Percentiles rank a stretch among this genome's conserved stretches.
These are phyloP conservation scores for Atlantisia rogersi DNA, from an alignment of 2,113 vertebrate species.

Conservation along the genomic window DNA sequence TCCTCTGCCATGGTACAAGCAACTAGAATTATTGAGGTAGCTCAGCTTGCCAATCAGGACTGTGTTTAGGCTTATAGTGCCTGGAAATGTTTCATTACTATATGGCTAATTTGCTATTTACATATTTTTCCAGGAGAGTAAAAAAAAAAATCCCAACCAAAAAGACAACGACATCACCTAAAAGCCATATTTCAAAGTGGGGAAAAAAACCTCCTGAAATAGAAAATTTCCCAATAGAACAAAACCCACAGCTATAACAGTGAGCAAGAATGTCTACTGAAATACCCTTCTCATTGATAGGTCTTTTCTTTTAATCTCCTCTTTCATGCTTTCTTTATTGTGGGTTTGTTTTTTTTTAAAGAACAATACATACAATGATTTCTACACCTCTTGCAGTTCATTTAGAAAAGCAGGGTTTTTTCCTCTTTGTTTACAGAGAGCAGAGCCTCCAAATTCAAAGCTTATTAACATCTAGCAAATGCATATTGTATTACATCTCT, in stretches of 20 bases:
- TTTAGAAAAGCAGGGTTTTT: background rate
- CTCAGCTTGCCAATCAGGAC: background rate
- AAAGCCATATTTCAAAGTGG: background rate
- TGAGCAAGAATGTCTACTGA: background rate
- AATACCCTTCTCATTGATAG: background rate
- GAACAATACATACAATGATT: background rate
- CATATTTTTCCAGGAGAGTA: background rate
- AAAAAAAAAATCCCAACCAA: background rate
- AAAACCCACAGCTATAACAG: background rate
- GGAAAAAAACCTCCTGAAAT: fast-evolving
- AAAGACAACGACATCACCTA: background rate
- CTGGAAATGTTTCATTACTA: background rate
- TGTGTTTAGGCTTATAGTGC: background rate
- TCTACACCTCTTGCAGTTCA: background rate
- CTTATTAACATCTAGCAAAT: background rate
- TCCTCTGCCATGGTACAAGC: background rate
- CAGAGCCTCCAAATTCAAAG: background rate
- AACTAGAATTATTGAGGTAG: background rate
- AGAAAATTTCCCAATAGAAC: background rate
- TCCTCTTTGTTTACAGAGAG: background rate
- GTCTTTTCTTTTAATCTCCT: background rate
- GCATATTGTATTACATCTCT: background rate
- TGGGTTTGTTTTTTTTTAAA: background rate
- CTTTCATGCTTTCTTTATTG: background rate
- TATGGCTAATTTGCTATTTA: background rate